Evolutionary conservation across 2,888 invertebrate species (phyloP), one percentile per base, ranked within the genome.

Genomic region (Cyaniris semiargus): DNA sequence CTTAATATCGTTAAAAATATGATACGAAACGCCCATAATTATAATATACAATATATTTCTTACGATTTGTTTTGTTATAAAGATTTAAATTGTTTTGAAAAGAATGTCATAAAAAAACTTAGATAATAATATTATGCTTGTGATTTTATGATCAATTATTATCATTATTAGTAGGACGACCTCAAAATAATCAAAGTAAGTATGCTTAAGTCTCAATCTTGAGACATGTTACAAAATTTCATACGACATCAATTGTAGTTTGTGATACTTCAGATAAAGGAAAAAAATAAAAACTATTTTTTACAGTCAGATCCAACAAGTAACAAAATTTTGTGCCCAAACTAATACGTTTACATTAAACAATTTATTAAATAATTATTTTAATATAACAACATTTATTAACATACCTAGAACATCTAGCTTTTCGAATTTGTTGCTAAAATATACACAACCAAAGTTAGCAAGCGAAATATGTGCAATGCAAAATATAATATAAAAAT

Each of bases 391-490:
- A 58, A 58, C 56, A 60, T 66, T 66, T 31, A 27, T 15, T 31
- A 66, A 66, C 31, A 21, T 66, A 66, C 66, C 7, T 66, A 23
- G 13, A 66, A 66, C 60, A 66, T 66, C 66, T 27, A 27, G 6
- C 23, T 66, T 27, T 66, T 27, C 15, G 13, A 66, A 66, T 27
- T 66, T 18, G 6, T 15, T 66, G 15, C 66, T 66, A 66, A 66
- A 66, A 66, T 66, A 66, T 66, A 66, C 66, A 66, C 66, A 66
- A 66, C 66, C 66, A 66, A 66, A 31, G 15, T 66, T 66, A 66
- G 66, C 21, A 66, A 66, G 27, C 66, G 66, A 66, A 66, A 21
- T 10, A 60, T 31, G 27, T 66, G 4, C 66, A 66, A 66, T 66
- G 15, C 27, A 23, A 60, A 60, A 60, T 66, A 27, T 66, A 66